Conservation (phyloP, 2,113 vertebrate genomes). For the Nibea albiflora region DNA sequence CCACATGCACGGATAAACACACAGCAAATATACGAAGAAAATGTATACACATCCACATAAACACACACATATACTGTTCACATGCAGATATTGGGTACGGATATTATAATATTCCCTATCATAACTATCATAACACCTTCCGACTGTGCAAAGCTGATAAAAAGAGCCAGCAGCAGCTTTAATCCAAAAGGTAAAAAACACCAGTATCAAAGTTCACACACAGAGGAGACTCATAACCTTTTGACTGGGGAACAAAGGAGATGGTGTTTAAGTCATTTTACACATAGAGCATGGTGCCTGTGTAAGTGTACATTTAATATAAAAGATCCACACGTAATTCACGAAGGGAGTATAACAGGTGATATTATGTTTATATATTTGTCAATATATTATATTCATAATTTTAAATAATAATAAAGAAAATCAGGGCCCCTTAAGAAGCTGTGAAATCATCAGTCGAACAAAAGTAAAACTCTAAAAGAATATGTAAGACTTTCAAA, state of each 20-base stretch:
- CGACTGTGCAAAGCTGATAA: conserved; percentile 64
- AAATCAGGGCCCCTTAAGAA: conserved; percentile 12
- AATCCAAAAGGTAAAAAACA: conserved; percentile 49
- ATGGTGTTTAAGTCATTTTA: conserved; percentile 31
- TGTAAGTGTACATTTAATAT: conserved; percentile 27
- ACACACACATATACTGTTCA: conserved; percentile 31
- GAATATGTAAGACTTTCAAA: conserved; percentile 54
- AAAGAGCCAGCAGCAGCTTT: conserved; percentile 41
- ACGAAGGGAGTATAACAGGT: neutral
- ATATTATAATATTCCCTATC: conserved; percentile 33
- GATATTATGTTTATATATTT: neutral
- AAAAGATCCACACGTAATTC: conserved; percentile 3
- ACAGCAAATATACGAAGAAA: conserved; percentile 22
- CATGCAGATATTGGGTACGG: conserved; percentile 35
- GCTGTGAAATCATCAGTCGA: conserved; percentile 35
- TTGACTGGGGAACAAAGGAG: conserved; percentile 43
- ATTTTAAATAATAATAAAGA: neutral
- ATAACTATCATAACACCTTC: conserved; percentile 45
- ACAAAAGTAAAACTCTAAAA: conserved; percentile 35
- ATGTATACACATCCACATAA: conserved; percentile 1
- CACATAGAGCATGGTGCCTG: neutral
- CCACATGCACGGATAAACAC: conserved; percentile 16
- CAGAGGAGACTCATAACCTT: conserved; percentile 38
- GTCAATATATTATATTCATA: neutral
- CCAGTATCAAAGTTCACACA: conserved; percentile 38